A percentile compares a stretch with the other conserved stretches of the same genome.
Conservation (phyloP, 1,140 invertebrate species). For the Drosophila novamexicana region DNA sequence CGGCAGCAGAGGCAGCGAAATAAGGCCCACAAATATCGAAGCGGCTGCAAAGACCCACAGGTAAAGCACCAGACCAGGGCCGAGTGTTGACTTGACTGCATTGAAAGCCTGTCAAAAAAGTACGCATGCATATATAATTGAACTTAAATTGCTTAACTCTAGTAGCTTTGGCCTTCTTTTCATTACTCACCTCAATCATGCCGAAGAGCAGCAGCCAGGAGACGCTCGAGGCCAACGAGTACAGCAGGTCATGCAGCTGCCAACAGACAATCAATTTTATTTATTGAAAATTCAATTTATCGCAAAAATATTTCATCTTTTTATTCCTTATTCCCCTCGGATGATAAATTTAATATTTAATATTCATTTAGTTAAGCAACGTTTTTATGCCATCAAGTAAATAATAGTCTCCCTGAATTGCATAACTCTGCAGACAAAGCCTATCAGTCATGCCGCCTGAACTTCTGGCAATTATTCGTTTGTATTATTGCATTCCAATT, state of each 20-base stretch:
- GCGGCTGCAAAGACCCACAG: slow-evolving; percentile 71
- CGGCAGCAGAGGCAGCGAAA: slow-evolving; percentile 62
- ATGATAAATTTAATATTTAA: no score
- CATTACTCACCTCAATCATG: slow-evolving; percentile 66
- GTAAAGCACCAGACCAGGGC: slow-evolving; percentile 50
- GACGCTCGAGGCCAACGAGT: slow-evolving; percentile 60
- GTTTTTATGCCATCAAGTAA: no score
- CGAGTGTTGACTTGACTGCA: slow-evolving; percentile 52
- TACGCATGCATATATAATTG: not conserved
- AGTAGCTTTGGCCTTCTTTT: no score
- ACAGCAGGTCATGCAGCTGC: slow-evolving; percentile 64
- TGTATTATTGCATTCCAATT: no score
- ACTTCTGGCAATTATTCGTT: no score
- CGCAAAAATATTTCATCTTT: no score
- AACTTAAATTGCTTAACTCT: not conserved
- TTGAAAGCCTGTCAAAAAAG: slow-evolving; percentile 54
- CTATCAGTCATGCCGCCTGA: no score
- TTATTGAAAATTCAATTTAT: no score
- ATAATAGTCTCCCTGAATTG: no score
- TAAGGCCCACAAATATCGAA: slow-evolving; percentile 58
- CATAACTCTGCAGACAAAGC: no score
- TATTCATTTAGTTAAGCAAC: no score
- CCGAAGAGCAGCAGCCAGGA: slow-evolving; percentile 70
- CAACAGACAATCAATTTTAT: not conserved
- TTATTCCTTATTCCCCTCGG: no score